A percentile compares a stretch with the other conserved stretches of the same genome.
Evolutionary conservation across 2,797 vertebrate species (phyloP).

Genomic region (Glyptemys insculpta): DNA sequence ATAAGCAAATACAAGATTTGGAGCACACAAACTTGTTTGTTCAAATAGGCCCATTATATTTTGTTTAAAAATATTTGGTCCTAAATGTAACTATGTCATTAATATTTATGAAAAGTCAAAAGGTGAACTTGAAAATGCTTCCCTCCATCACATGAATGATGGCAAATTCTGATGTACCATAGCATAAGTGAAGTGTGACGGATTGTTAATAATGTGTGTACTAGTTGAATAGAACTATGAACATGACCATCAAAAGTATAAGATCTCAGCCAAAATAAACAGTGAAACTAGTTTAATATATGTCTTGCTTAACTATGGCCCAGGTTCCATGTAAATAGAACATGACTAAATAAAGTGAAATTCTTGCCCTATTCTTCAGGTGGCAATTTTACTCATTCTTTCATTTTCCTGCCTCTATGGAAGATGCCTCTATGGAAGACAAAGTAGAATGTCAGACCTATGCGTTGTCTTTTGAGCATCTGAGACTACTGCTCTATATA

Average conservation of each 20-base stretch:
- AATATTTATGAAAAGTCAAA: slow-evolving; percentile 9
- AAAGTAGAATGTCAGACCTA: background rate
- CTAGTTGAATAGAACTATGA: background rate
- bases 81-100: slow-evolving; percentile 27
- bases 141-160: background rate
- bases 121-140: slow-evolving; percentile 6
- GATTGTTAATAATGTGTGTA: background rate
- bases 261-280: rapidly evolving
- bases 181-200: background rate
- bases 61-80: background rate
- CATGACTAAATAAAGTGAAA: rapidly evolving
- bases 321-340: rapidly evolving
- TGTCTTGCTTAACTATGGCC: background rate
- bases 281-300: background rate
- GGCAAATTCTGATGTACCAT: background rate
- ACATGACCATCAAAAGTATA: background rate
- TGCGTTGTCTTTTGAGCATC: background rate
- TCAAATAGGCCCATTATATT: background rate
- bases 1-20: background rate
- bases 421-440: background rate
- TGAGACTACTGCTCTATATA: background rate
- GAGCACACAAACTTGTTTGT: background rate
- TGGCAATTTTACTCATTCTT: background rate
- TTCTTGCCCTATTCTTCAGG: rapidly evolving
- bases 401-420: background rate